Percentiles rank a stretch among this genome's conserved stretches.
Conservation (phyloP, 2,888 invertebrate species). For the Drosophila yooni region DNA sequence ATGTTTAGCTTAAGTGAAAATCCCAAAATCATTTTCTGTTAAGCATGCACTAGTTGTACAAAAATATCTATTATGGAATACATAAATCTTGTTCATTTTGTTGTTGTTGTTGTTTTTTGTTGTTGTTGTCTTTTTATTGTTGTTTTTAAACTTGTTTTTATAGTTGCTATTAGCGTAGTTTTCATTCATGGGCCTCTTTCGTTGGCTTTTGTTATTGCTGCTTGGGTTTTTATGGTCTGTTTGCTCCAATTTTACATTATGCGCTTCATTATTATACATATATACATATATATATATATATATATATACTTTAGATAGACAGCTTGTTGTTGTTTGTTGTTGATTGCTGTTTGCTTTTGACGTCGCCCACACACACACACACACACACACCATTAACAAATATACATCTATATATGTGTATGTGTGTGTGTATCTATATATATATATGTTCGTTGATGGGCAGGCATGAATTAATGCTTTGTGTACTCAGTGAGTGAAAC, state of each 20-base stretch:
- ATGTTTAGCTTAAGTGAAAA: slow-evolving; percentile 61
- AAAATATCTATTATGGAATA: slow-evolving; percentile 12
- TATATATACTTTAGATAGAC: slow-evolving; percentile 11
- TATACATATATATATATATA: background rate
- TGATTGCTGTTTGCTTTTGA: slow-evolving; percentile 15
- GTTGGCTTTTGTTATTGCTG: slow-evolving; percentile 26
- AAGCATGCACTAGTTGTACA: background rate
- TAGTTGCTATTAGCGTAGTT: slow-evolving; percentile 55
- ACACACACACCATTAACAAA: slow-evolving; percentile 9
- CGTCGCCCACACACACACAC: slow-evolving; percentile 35
- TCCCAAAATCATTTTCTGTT: slow-evolving; percentile 21
- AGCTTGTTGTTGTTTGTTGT: slow-evolving; percentile 5
- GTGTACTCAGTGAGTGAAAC: background rate
- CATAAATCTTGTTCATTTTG: slow-evolving; percentile 36
- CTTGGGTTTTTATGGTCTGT: slow-evolving; percentile 64
- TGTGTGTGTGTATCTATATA: background rate
- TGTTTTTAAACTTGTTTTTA: slow-evolving; percentile 40
- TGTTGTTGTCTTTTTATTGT: too few relatives aligned
- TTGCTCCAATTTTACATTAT: slow-evolving; percentile 71
- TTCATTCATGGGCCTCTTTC: slow-evolving; percentile 64
- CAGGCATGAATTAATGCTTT: slow-evolving; percentile 22
- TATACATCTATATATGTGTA: background rate
- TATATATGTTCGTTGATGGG: slow-evolving; percentile 9
- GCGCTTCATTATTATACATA: slow-evolving; percentile 44
- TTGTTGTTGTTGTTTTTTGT: background rate